Percentiles rank a stretch among this genome's conserved stretches.
Evolutionary conservation across 2,888 invertebrate species (phyloP).

Genomic region (Tricholauxania praeusta): DNA sequence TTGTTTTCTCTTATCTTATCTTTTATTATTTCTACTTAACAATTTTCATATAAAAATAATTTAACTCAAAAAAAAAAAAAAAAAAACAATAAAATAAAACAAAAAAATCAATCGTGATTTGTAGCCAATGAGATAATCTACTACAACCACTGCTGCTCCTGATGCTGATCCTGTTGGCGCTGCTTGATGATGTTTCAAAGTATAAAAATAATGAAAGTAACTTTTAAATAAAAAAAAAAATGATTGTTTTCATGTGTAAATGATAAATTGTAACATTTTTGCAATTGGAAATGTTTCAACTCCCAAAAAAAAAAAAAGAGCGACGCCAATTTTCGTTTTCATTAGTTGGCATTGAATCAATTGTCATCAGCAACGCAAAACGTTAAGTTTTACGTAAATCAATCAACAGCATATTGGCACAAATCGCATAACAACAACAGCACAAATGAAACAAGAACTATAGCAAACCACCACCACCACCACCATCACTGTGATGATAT

Average conservation of each 20-base stretch:
- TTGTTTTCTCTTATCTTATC: conserved; percentile 47
- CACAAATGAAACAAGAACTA: not conserved
- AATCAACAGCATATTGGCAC: not conserved
- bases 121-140: conserved; percentile 67
- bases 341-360: no score
- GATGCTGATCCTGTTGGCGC: conserved; percentile 54
- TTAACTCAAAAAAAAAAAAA: conserved; percentile 31
- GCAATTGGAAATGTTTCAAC: no score
- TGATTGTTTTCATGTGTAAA: conserved; percentile 9
- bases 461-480: conserved; percentile 21
- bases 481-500: conserved; percentile 22
- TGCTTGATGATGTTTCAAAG: conserved; percentile 27
- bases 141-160: conserved; percentile 66
- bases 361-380: not conserved
- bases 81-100: conserved; percentile 52
- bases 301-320: no score
- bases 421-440: not conserved
- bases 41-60: conserved; percentile 30
- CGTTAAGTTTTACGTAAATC: conserved; percentile 1
- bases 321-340: no score
- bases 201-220: conserved; percentile 29
- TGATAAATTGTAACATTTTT: not conserved
- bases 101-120: conserved; percentile 47
- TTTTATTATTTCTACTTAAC: conserved; percentile 39
- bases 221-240: conserved; percentile 15